phyloP scores from a whole-genome alignment of 2,113 vertebrate species.

The Heliornis fulica region DNA sequence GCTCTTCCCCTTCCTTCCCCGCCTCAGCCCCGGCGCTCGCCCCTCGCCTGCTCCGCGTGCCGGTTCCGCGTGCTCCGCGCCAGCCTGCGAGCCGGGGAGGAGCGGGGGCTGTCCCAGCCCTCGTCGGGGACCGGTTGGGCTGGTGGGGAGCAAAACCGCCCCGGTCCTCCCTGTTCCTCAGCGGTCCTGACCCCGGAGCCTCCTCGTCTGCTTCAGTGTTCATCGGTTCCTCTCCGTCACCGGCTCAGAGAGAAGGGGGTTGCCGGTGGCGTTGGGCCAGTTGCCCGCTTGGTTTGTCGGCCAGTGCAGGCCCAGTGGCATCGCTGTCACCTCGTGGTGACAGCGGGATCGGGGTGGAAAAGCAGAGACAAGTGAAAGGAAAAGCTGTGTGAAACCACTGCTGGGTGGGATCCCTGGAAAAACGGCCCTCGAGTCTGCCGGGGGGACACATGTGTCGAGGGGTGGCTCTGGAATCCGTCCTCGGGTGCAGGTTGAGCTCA shows the following conservation, averaged over 20 bases:
- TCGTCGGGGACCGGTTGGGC: neutral
- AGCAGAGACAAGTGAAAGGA: neutral
- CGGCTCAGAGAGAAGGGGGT: rapidly evolving
- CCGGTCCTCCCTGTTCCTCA: neutral
- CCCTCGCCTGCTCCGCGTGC: neutral
- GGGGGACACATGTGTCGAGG: neutral
- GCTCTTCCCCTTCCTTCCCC: neutral
- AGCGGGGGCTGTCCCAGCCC: neutral
- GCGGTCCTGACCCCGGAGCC: rapidly evolving
- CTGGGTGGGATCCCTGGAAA: neutral
- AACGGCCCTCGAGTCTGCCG: rapidly evolving
- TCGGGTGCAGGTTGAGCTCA: rapidly evolving
- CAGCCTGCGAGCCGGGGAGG: neutral
- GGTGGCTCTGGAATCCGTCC: rapidly evolving
- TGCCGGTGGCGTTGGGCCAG: rapidly evolving
- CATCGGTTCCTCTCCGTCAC: neutral
- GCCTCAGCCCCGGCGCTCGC: neutral
- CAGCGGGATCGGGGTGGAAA: neutral
- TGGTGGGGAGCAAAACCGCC: neutral
- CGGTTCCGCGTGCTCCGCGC: neutral
- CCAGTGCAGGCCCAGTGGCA: rapidly evolving
- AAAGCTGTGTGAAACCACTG: neutral
- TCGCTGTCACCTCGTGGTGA: neutral
- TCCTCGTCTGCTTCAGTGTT: rapidly evolving
- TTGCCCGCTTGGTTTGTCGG: rapidly evolving